Conservation (phyloP, 2,113 vertebrate genomes). For the Macquaria ambigua region DNA sequence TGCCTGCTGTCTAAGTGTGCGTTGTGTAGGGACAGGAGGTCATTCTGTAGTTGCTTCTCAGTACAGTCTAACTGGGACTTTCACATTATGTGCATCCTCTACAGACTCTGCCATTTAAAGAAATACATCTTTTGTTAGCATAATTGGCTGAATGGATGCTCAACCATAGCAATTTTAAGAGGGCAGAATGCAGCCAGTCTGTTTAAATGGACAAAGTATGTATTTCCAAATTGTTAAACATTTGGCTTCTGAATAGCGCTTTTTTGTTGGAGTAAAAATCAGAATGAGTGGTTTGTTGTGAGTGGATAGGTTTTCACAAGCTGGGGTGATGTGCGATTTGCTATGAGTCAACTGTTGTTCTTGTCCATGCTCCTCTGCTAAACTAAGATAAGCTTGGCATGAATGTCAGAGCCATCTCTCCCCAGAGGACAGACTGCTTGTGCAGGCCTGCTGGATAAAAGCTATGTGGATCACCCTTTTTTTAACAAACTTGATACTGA, state of each 20-base stretch:
- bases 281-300: slow-evolving; percentile 65
- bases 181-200: slow-evolving; percentile 68
- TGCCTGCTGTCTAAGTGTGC: slow-evolving; percentile 81
- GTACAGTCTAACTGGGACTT: slow-evolving; percentile 74
- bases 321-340: slow-evolving; percentile 67
- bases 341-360: slow-evolving; percentile 80
- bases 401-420: slow-evolving; percentile 54
- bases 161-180: slow-evolving; percentile 62
- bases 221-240: slow-evolving; percentile 76
- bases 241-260: slow-evolving; percentile 72
- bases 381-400: slow-evolving; percentile 74
- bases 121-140: slow-evolving; percentile 82
- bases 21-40: slow-evolving; percentile 78
- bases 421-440: slow-evolving; percentile 29
- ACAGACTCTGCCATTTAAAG: slow-evolving; percentile 55
- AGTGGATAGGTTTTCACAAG: slow-evolving; percentile 57
- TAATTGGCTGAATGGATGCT: slow-evolving; percentile 70
- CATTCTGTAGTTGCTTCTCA: slow-evolving; percentile 74
- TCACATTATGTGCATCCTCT: slow-evolving; percentile 69
- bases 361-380: slow-evolving; percentile 59
- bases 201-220: slow-evolving; percentile 74
- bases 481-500: slow-evolving; percentile 24
- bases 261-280: slow-evolving; percentile 49
- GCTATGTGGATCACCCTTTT: slow-evolving; percentile 17
- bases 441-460: slow-evolving; percentile 43